A percentile compares a stretch with the other conserved stretches of the same genome.
Evolutionary conservation across 1,140 invertebrate genomes (phyloP).

Genomic region (Scaptomyza montana): DNA sequence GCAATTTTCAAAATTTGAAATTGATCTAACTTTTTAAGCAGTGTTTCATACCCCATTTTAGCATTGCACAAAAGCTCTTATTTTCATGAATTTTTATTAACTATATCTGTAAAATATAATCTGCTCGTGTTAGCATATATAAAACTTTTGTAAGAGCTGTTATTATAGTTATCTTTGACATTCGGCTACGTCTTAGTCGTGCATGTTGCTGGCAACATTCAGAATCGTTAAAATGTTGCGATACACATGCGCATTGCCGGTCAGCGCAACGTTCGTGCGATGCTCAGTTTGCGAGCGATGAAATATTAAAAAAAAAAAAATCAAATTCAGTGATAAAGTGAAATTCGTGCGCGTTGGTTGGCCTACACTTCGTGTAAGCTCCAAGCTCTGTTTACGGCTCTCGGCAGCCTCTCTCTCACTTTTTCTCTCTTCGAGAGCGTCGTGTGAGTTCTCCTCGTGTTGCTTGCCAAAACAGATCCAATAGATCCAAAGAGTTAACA

Average conservation of each 20-base stretch:
- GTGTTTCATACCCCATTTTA: not conserved
- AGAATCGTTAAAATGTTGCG: conserved; percentile 18
- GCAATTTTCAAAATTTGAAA: not conserved
- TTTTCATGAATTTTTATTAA: not conserved
- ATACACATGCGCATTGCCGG: conserved; percentile 12
- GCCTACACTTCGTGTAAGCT: conserved; percentile 63
- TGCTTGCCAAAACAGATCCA: not conserved
- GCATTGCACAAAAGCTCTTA: no score
- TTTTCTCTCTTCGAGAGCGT: conserved; percentile 17
- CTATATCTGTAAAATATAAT: not conserved
- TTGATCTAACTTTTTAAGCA: no score
- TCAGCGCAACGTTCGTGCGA: not conserved
- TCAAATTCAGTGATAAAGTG: conserved; percentile 69
- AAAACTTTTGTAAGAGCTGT: not conserved
- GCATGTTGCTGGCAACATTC: conserved; percentile 37
- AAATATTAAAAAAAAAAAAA: conserved; percentile 70
- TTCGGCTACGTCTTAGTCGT: not conserved
- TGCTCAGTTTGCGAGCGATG: conserved; percentile 14
- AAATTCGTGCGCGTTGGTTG: conserved; percentile 71
- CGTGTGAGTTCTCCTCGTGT: conserved; percentile 37
- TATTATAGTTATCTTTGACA: not conserved
- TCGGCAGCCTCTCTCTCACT: conserved; percentile 24
- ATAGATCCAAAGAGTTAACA: conserved; percentile 34
- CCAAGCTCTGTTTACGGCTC: conserved; percentile 59
- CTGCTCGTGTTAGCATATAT: not conserved